phyloP scores from a whole-genome alignment of 2,113 vertebrate genomes.

The cat (Felis catus) region F.catus_Fca126_mat1.0 CM031412.1:105582501-105583000 shows the following conservation, averaged over 20 bases:
- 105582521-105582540: constrained; percentile 78
- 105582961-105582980: constrained; percentile 55
- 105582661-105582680: constrained; percentile 84
- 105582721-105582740: constrained; percentile 76
- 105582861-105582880: constrained; percentile 82
- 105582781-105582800: constrained; percentile 86
- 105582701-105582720: constrained; percentile 88
- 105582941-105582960: constrained; percentile 80
- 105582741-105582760: constrained; percentile 83
- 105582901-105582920: constrained; percentile 81
- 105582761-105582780: constrained; percentile 83
- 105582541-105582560: constrained; percentile 82
- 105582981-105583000: constrained; percentile 39
- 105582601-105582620: constrained; percentile 75
- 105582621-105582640: constrained; percentile 87
- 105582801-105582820: constrained; percentile 80
- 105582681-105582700: constrained; percentile 79
- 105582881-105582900: constrained; percentile 81
- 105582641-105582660: constrained; percentile 82
- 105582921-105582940: constrained; percentile 86
- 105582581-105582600: constrained; percentile 76
- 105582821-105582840: constrained; percentile 78
- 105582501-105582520: constrained; percentile 82
- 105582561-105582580: constrained; percentile 78
- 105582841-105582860: constrained; percentile 72